phyloP scores from a whole-genome alignment of 2,888 invertebrate genomes.

The Drosophila infuscata region DNA sequence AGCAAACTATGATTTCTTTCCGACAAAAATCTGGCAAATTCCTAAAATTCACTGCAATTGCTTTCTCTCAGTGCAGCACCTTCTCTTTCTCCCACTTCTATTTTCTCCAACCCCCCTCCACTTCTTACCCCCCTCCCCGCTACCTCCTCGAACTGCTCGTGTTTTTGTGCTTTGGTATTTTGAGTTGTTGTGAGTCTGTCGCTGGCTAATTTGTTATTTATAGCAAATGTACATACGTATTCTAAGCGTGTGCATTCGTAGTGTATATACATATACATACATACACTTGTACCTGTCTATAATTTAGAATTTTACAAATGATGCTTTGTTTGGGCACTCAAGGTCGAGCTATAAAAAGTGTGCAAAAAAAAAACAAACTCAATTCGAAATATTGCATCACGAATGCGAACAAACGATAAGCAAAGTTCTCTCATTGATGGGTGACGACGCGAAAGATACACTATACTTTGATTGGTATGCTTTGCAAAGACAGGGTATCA shows the following conservation, averaged over 20 bases:
- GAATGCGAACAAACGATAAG: conserved; percentile 27
- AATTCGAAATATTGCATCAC: conserved; percentile 74
- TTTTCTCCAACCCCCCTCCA: too few species aligned
- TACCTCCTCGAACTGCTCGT: not conserved
- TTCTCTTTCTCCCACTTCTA: too few species aligned
- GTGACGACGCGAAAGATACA: not conserved
- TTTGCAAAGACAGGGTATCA: not conserved
- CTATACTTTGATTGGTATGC: not conserved
- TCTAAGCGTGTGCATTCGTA: conserved; percentile 7
- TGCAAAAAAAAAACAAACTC: conserved; percentile 2
- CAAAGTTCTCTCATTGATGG: not conserved
- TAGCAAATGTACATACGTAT: conserved; percentile 34
- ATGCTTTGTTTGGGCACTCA: conserved; percentile 67
- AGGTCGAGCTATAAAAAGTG: conserved; percentile 60
- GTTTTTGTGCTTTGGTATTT: conserved; percentile 15
- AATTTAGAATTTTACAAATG: conserved; percentile 54
- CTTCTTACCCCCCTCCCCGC: too few species aligned
- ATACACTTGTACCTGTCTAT: conserved; percentile 1
- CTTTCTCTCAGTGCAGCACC: not conserved
- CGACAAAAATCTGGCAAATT: not conserved
- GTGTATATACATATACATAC: not conserved
- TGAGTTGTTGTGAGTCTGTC: conserved; percentile 8
- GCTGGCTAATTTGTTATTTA: conserved; percentile 51
- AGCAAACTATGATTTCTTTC: not conserved
- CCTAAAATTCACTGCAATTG: not conserved